Evolutionary conservation across 2,888 invertebrate genomes (phyloP), one percentile per base, ranked within the genome.

Genomic region (Cryptosula pallasiana): DNA sequence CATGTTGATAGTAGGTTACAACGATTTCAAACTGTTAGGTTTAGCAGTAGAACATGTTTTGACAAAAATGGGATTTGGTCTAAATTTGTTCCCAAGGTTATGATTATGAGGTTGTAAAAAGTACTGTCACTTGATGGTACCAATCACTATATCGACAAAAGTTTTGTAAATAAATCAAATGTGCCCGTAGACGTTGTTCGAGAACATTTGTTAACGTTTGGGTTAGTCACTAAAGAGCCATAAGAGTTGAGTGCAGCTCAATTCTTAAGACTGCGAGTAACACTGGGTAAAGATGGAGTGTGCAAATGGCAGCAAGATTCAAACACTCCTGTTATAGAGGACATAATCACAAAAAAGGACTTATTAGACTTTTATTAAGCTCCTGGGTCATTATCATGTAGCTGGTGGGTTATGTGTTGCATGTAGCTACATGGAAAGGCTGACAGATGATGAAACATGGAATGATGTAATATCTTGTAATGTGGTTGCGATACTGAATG

Each of bases 141-240:
- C n/a, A 23, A 57, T 57, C 20, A 25, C 57, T 57, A 57, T 57
- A n/a, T 57, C 5, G 57, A 57, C n/a, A 23, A 25, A 5, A 57
- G 9, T 57, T 23, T 57, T 13, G 25, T 57, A 23, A 25, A 57
- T 57, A 25, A 57, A 25, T 57, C 25, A 57, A 23, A 5, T n/a
- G 57, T 57, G 5, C n/a, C 57, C 20, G 57, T 57, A 13, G 25
- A 57, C 5, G 57, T 25, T 23, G 25, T 57, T 13, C 57, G 57
- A 13, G 25, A 25, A 5, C 57, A 25, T 57, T 13, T 57, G 13
- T 57, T 5, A 25, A 57, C 5, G 25, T 57, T 57, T 57, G 57
- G 57, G 5, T 25, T 57, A 57, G 57, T 57, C 20, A 57, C 57
- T 5, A 57, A 57, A 57, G 57, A 45, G 57, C 57, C 57, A n/a